Conservation (phyloP, 2,113 vertebrate species). For the Onychostoma macrolepis region DNA sequence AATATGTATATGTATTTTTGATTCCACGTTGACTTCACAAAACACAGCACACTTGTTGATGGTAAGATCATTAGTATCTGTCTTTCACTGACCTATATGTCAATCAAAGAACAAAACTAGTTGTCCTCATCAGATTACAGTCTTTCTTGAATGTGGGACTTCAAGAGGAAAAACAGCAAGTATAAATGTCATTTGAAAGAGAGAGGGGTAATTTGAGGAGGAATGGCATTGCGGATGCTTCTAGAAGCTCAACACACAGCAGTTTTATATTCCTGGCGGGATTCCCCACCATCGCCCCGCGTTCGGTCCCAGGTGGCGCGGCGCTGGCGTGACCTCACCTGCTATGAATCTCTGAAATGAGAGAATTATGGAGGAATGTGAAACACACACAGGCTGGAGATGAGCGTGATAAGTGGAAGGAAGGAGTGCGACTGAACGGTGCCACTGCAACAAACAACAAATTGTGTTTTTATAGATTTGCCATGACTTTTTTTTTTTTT, state of each 20-base stretch:
- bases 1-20: background rate
- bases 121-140: slow-evolving; percentile 6
- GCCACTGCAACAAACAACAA: background rate
- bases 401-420: slow-evolving; percentile 44
- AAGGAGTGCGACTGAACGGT: background rate
- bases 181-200: slow-evolving; percentile 22
- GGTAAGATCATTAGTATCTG: background rate
- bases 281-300: slow-evolving; percentile 55
- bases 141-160: background rate
- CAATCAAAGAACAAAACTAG: slow-evolving; percentile 18
- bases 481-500: background rate
- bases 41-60: background rate
- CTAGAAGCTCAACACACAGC: slow-evolving; percentile 39
- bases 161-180: slow-evolving; percentile 9
- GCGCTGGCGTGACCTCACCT: slow-evolving; percentile 78
- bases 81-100: background rate
- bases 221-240: background rate
- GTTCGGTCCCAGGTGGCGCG: slow-evolving; percentile 72
- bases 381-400: slow-evolving; percentile 72
- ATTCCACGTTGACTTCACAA: background rate
- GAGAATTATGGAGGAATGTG: slow-evolving; percentile 80
- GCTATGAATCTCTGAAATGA: slow-evolving; percentile 80
- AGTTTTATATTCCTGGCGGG: slow-evolving; percentile 49
- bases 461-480: background rate
- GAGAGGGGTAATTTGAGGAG: slow-evolving; percentile 15